These are phyloP conservation scores for Silvanus unidentatus DNA, from an alignment of 2,888 invertebrate species.

Conservation along the genomic window DNA sequence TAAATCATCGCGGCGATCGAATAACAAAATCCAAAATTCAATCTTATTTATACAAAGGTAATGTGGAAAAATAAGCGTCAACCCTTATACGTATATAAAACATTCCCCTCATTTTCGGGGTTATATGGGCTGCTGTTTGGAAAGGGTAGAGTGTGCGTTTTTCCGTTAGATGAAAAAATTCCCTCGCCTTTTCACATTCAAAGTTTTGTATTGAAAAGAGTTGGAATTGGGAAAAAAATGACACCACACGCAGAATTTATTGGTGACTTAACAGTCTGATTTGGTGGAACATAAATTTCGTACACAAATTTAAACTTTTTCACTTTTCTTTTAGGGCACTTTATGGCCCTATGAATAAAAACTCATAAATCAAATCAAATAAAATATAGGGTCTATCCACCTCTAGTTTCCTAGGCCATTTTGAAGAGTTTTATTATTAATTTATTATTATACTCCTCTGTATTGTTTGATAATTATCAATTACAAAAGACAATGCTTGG, in stretches of 20 bases:
- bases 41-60: no score
- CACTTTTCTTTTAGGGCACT: conserved; percentile 23
- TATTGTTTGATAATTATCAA: conserved; percentile 12
- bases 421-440: conserved; percentile 18
- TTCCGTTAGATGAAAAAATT: no score
- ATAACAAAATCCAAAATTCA: no score
- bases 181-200: no score
- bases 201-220: no score
- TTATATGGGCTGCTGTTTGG: no score
- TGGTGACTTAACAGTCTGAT: conserved; percentile 33
- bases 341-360: conserved; percentile 21
- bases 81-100: no score
- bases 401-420: neutral
- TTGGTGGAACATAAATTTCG: conserved; percentile 33
- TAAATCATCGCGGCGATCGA: no score
- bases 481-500: conserved; percentile 21
- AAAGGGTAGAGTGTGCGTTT: no score
- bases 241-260: conserved; percentile 25
- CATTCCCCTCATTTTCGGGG: no score
- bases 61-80: no score
- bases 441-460: conserved; percentile 9
- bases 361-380: conserved; percentile 33
- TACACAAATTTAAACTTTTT: conserved; percentile 38
- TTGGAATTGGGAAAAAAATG: no score
- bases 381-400: neutral